Evolutionary conservation across 2,888 invertebrate genomes (phyloP).

Genomic region (Drosophila stalkeri): DNA sequence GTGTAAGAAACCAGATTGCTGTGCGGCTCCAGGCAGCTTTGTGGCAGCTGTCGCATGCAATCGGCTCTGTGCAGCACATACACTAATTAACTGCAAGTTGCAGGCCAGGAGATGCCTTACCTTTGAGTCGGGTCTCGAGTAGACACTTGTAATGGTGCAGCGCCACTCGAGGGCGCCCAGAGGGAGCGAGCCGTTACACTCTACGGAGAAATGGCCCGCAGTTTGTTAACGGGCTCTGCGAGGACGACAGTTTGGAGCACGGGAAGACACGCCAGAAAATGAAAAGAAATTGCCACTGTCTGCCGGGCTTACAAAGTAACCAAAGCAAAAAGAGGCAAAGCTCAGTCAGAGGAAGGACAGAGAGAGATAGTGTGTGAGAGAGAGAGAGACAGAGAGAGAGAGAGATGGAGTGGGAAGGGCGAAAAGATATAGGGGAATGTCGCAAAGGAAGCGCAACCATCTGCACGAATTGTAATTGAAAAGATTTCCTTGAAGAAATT

Average conservation of each 20-base stretch:
- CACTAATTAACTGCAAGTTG: slow-evolving; percentile 74
- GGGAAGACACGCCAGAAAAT: slow-evolving; percentile 60
- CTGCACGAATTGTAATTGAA: slow-evolving; percentile 82
- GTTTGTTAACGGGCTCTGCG: slow-evolving; percentile 68
- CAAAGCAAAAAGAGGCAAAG: slow-evolving; percentile 34
- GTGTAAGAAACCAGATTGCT: slow-evolving; percentile 2
- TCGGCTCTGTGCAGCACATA: slow-evolving; percentile 60
- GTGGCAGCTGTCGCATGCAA: slow-evolving; percentile 69
- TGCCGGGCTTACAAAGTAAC: slow-evolving; percentile 50
- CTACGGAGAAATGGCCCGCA: slow-evolving; percentile 38
- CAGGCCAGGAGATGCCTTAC: slow-evolving; percentile 47
- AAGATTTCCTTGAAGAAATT: slow-evolving; percentile 81
- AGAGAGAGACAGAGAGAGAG: slow-evolving; percentile 9
- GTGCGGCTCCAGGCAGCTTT: slow-evolving; percentile 15
- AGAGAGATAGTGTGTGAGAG: slow-evolving; percentile 1
- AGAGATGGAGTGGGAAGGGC: neutral
- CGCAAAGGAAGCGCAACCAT: slow-evolving; percentile 75
- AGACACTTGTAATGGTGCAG: slow-evolving; percentile 67
- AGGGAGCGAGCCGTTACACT: slow-evolving; percentile 25
- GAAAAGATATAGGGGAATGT: slow-evolving; percentile 8
- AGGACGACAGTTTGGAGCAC: slow-evolving; percentile 20
- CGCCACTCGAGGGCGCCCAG: slow-evolving; percentile 62
- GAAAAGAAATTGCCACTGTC: slow-evolving; percentile 79
- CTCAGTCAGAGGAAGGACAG: slow-evolving; percentile 3
- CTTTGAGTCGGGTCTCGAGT: slow-evolving; percentile 54